Percentiles rank a stretch among this genome's conserved stretches.
Conservation (phyloP, 2,888 invertebrate genomes). For the Melitaea athalia region DNA sequence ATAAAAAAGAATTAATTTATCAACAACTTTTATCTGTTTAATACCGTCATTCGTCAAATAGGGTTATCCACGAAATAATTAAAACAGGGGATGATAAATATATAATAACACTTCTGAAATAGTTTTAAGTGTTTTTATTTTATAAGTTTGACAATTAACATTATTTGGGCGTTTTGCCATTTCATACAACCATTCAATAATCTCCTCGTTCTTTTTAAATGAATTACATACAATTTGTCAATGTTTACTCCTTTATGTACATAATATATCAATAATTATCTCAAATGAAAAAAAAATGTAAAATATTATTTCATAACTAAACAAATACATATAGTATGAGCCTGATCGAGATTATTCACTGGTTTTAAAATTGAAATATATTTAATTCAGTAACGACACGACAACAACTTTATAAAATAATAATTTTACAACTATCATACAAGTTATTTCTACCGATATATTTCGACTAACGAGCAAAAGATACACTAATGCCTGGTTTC, state of each 20-base stretch:
- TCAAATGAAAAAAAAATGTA: no score
- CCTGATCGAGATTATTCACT: background rate
- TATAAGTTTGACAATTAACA: slow-evolving; percentile 7
- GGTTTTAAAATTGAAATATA: slow-evolving; percentile 1
- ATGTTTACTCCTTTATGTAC: background rate
- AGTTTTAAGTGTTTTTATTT: slow-evolving; percentile 6
- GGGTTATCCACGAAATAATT: background rate
- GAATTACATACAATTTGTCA: background rate
- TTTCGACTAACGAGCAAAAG: slow-evolving; percentile 1
- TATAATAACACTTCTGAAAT: background rate
- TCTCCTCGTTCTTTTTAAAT: background rate
- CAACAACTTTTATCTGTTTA: background rate
- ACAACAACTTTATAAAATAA: background rate
- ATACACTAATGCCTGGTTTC: background rate
- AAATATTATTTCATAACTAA: background rate
- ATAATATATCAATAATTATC: background rate
- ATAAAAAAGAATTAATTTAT: background rate
- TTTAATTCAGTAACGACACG: background rate
- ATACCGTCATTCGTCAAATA: no score
- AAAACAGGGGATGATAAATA: background rate
- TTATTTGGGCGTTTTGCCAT: background rate
- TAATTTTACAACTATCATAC: background rate
- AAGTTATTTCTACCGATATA: background rate
- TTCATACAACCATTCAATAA: background rate
- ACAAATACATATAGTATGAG: background rate